These are phyloP conservation scores for Brachionus koreanus DNA, from an alignment of 1,140 invertebrate species.

Conservation along the genomic window DNA sequence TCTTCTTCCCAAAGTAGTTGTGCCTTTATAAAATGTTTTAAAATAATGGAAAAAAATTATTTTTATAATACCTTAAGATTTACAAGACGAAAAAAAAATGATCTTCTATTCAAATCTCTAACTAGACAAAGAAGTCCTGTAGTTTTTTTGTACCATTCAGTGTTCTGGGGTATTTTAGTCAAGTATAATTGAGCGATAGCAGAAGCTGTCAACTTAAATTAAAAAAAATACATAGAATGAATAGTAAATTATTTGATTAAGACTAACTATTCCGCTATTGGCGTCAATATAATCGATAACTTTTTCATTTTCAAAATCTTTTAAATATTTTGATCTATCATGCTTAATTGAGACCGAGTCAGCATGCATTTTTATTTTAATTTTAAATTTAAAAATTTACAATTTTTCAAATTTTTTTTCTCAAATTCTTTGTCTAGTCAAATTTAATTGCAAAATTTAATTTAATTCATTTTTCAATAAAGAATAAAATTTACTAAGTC, in stretches of 20 bases:
- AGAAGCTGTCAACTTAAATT: neutral
- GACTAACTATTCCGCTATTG: neutral
- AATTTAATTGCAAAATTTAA: too few species aligned
- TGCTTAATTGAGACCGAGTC: neutral
- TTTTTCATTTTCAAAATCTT: neutral
- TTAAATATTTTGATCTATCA: constrained; percentile 17
- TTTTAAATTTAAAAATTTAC: neutral
- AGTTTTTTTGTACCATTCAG: constrained; percentile 26
- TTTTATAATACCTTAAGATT: neutral
- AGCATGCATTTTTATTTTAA: neutral
- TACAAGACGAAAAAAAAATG: constrained; percentile 6
- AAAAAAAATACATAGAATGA: neutral
- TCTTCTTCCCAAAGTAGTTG: constrained; percentile 38
- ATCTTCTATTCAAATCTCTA: neutral
- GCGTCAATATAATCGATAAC: neutral
- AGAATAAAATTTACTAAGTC: too few species aligned
- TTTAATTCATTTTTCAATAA: too few species aligned
- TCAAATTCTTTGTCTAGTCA: too few species aligned
- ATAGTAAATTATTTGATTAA: neutral
- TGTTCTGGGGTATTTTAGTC: neutral
- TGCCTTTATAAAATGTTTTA: neutral
- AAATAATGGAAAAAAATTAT: neutral
- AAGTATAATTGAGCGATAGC: constrained; percentile 13
- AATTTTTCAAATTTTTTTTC: neutral
- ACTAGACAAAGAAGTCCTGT: constrained; percentile 13